Percentiles rank a stretch among this genome's conserved stretches.
Evolutionary conservation across 2,797 vertebrate genomes (phyloP).

Genomic region (Hyperoplus immaculatus): DNA sequence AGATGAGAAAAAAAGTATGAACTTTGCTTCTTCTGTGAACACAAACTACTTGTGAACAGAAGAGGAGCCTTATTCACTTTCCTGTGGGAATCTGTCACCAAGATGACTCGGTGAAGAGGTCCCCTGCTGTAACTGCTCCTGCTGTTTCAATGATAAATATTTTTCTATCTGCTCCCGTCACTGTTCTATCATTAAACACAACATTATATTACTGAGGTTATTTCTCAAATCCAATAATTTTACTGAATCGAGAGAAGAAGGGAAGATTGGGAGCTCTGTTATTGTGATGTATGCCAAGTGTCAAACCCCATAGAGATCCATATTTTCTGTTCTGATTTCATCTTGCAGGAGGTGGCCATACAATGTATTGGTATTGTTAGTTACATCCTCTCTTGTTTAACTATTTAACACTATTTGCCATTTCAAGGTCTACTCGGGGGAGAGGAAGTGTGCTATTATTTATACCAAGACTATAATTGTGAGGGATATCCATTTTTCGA

Average conservation of each 20-base stretch:
- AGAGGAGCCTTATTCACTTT: slow-evolving; percentile 82
- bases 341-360: slow-evolving; percentile 46
- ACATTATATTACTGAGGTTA: slow-evolving; percentile 50
- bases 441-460: slow-evolving; percentile 63
- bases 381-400: slow-evolving; percentile 45
- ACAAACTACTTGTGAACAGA: slow-evolving; percentile 80
- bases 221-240: slow-evolving; percentile 61
- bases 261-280: slow-evolving; percentile 47
- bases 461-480: slow-evolving; percentile 61
- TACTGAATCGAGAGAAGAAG: slow-evolving; percentile 39
- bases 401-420: slow-evolving; percentile 55
- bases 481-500: slow-evolving; percentile 49
- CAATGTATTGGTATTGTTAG: slow-evolving; percentile 48
- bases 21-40: slow-evolving; percentile 84
- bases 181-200: slow-evolving; percentile 59
- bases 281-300: slow-evolving; percentile 49
- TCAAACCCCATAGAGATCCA: slow-evolving; percentile 56
- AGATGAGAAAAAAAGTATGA: slow-evolving; percentile 72
- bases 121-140: slow-evolving; percentile 73
- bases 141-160: slow-evolving; percentile 86
- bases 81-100: slow-evolving; percentile 70
- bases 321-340: slow-evolving; percentile 58
- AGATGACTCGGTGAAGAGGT: slow-evolving; percentile 63
- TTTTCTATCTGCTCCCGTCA: slow-evolving; percentile 86
- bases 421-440: slow-evolving; percentile 58